Evolutionary conservation across 1,140 invertebrate genomes (phyloP).

Genomic region (Drosophila eugracilis): DNA sequence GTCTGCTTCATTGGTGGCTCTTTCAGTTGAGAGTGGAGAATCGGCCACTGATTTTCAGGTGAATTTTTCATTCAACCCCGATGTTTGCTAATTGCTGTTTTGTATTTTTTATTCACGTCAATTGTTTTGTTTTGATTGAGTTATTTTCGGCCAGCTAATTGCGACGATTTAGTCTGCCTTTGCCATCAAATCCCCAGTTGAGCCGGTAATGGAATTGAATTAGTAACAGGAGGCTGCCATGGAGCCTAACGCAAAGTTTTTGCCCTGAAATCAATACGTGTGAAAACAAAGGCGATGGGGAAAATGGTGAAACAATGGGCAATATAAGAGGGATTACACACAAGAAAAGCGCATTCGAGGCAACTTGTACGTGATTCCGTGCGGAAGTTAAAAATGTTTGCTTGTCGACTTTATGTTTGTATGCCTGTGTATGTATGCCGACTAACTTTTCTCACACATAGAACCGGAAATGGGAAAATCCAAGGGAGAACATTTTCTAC

Average conservation of each 20-base stretch:
- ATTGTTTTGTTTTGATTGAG: conserved; percentile 30
- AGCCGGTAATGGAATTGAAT: conserved; percentile 42
- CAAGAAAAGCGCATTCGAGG: conserved; percentile 52
- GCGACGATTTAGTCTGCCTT: conserved; percentile 12
- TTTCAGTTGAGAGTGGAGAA: conserved; percentile 2
- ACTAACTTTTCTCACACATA: conserved; percentile 25
- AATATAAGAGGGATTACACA: conserved; percentile 31
- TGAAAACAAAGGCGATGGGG: conserved; percentile 4
- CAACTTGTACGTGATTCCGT: conserved; percentile 56
- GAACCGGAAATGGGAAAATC: conserved; percentile 36
- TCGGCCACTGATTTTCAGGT: conserved; percentile 5
- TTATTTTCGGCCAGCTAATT: conserved; percentile 35
- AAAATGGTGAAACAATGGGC: conserved; percentile 37
- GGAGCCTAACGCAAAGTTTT: conserved; percentile 23
- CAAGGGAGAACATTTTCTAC: conserved; percentile 1
- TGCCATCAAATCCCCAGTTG: conserved; percentile 24
- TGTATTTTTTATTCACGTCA: conserved; percentile 15
- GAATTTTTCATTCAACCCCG: conserved; percentile 1
- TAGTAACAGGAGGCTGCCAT: conserved; percentile 31
- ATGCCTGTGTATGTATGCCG: conserved; percentile 35
- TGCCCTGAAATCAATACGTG: conserved; percentile 42
- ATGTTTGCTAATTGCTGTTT: conserved; percentile 29
- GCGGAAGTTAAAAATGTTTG: conserved; percentile 61
- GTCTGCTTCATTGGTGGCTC: conserved; percentile 14
- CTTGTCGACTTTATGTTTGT: too few relatives aligned